Evolutionary conservation across 1,140 invertebrate species (phyloP).

Genomic region (Scaptomyza hsui): DNA sequence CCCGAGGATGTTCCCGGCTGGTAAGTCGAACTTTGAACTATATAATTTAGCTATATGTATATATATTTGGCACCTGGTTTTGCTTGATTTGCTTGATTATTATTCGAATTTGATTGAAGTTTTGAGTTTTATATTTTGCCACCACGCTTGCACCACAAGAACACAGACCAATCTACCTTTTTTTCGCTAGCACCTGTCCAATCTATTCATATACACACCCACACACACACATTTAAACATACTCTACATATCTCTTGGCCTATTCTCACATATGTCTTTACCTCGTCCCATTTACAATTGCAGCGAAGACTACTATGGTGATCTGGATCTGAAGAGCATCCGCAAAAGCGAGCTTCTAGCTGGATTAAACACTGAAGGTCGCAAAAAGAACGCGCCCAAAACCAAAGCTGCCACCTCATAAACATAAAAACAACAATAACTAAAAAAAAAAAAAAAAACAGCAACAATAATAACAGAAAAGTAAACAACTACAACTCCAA

Average conservation of each 20-base stretch:
- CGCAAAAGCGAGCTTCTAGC: conserved; percentile 94
- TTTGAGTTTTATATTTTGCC: conserved; percentile 23
- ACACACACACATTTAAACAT: conserved; percentile 40
- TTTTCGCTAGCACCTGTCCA: conserved; percentile 4
- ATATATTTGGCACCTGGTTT: conserved; percentile 50
- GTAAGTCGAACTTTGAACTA: conserved; percentile 86
- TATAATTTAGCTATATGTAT: neutral
- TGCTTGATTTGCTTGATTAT: conserved; percentile 53
- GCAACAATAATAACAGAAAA: conserved; percentile 56
- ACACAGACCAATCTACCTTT: neutral
- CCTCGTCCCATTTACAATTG: conserved; percentile 85
- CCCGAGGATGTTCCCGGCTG: conserved; percentile 97
- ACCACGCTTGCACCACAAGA: conserved; percentile 57
- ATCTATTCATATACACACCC: conserved; percentile 19
- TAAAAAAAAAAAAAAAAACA: conserved; percentile 39
- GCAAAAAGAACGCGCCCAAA: conserved; percentile 79
- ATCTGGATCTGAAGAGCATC: conserved; percentile 96
- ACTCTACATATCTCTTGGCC: conserved; percentile 69
- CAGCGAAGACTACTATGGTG: conserved; percentile 98
- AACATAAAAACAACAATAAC: conserved; percentile 62
- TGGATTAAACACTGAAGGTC: conserved; percentile 89
- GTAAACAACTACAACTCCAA: conserved; percentile 64
- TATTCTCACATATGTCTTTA: conserved; percentile 80
- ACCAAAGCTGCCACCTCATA: conserved; percentile 84
- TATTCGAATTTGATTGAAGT: conserved; percentile 12